A percentile compares a stretch with the other conserved stretches of the same genome.
These are phyloP conservation scores for Stenolophus ochropezus DNA, from an alignment of 2,888 invertebrate species.

Conservation along the genomic window DNA sequence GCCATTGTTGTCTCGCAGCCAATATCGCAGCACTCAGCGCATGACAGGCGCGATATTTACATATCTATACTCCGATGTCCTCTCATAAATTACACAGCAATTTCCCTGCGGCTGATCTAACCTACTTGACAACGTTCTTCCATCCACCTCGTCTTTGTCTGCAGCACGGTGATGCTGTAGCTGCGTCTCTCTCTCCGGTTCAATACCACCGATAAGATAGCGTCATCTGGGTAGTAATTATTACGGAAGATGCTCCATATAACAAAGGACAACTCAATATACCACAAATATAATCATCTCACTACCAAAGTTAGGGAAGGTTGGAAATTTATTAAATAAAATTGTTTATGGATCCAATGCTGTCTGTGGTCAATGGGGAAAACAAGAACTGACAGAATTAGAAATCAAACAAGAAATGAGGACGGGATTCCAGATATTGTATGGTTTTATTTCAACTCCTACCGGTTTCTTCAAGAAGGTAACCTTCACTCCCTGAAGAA, in stretches of 20 bases:
- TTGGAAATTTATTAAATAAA: neutral
- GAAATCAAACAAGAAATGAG: too few relatives aligned
- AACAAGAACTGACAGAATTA: too few relatives aligned
- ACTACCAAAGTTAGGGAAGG: neutral
- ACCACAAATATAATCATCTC: neutral
- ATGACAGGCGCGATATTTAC: constrained; percentile 50
- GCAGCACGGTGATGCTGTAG: neutral
- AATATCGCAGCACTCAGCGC: constrained; percentile 40
- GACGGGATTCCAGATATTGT: too few relatives aligned
- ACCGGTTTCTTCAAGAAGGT: too few relatives aligned
- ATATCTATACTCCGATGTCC: constrained; percentile 59
- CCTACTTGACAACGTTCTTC: constrained; percentile 49
- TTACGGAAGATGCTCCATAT: neutral
- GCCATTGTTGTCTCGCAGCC: constrained; percentile 40
- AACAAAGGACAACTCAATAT: neutral
- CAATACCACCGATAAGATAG: neutral
- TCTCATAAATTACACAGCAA: constrained; percentile 57
- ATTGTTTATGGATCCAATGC: too few relatives aligned
- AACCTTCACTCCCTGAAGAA: too few relatives aligned
- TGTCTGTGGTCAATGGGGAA: too few relatives aligned
- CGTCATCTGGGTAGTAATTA: neutral
- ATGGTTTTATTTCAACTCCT: too few relatives aligned
- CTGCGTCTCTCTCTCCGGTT: constrained; percentile 1
- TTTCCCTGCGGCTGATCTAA: constrained; percentile 53
- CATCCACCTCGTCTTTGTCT: constrained; percentile 39